phyloP scores from a whole-genome alignment of 1,140 invertebrate species.

The Halesus radiatus region DNA sequence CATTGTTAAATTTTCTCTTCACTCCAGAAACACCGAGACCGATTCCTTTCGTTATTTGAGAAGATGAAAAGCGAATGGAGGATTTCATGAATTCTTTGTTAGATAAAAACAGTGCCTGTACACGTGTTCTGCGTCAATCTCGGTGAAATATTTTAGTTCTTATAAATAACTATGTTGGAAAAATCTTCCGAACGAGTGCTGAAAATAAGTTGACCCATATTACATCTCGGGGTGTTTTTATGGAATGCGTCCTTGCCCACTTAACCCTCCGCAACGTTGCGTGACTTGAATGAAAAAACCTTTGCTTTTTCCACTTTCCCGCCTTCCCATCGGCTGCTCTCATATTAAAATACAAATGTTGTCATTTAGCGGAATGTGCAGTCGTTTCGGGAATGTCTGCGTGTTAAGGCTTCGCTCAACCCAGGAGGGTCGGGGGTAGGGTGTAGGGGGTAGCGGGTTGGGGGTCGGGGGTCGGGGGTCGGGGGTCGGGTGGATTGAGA shows the following conservation, averaged over 20 bases:
- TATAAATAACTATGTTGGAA: background rate
- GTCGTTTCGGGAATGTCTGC: constrained; percentile 44
- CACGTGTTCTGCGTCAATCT: background rate
- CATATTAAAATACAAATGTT: constrained; percentile 58
- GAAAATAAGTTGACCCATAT: constrained; percentile 43
- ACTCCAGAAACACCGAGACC: background rate
- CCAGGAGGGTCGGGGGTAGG: background rate
- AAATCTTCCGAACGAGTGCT: constrained; percentile 6
- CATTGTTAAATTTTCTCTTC: background rate
- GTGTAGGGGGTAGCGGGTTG: too few species aligned
- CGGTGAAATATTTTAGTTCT: background rate
- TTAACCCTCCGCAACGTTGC: constrained; percentile 49
- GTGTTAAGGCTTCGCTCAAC: constrained; percentile 25
- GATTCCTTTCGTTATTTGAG: too few species aligned
- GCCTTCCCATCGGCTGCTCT: constrained; percentile 39
- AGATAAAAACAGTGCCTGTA: background rate
- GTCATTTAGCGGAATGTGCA: constrained; percentile 56
- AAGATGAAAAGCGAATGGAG: too few species aligned
- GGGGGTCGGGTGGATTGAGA: too few species aligned
- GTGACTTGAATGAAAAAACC: constrained; percentile 53
- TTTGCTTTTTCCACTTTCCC: constrained; percentile 49
- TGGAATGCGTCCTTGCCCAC: constrained; percentile 53
- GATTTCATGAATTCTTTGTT: too few species aligned
- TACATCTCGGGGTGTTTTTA: constrained; percentile 45
- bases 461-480: too few species aligned